Evolutionary conservation across 2,797 vertebrate genomes (phyloP), one percentile per base, ranked within the genome.

Genomic region (Pyrocephalus nanus): DNA sequence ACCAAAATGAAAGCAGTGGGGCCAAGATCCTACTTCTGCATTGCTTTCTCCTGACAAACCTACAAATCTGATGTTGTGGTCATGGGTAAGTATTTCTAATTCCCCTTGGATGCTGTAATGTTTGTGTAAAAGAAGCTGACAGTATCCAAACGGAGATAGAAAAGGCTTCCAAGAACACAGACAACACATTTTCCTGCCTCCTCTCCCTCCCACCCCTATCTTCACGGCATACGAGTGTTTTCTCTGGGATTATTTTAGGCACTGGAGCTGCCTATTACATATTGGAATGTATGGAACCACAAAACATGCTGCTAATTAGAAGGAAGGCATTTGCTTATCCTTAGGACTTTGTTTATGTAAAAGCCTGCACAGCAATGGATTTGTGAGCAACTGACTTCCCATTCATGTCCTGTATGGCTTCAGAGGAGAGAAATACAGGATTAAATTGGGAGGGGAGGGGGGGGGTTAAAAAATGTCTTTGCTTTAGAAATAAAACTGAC

Each of bases 41-140:
- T 75, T 87, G 72, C 93, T 92, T 95, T 96, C 50, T 85, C 74
- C 91, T 88, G 69, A 95, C 93, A 90, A 95, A 95, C 65, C 42
- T 54, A 83, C 61, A 74, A 75, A 80, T 87, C 78, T 95, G 96
- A 90, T n/a, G 18, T n/a, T 93, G 95, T 86, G 94, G 95, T 97
- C 87, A 97, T 23, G 91, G 86, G 65, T 90, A 87, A 93, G 91
- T 55, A 89, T 84, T 94, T 92, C 87, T 94, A 95, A 97, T 97
- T 96, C 95, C 94, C 82, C 66, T 82, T 43, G 62, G 93, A 97
- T 89, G 89, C 61, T 62, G 95, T 97, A 96, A 97, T 93, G 91
- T 96, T 96, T 96, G 86, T 85, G 88, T 82, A 92, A 94, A 93
- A 95, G 77, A 90, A 95, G 88, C 90, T 92, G 89, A 94, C 93